Evolutionary conservation across 1,140 invertebrate genomes (phyloP).

Genomic region (Harpegnathos saltator): DNA sequence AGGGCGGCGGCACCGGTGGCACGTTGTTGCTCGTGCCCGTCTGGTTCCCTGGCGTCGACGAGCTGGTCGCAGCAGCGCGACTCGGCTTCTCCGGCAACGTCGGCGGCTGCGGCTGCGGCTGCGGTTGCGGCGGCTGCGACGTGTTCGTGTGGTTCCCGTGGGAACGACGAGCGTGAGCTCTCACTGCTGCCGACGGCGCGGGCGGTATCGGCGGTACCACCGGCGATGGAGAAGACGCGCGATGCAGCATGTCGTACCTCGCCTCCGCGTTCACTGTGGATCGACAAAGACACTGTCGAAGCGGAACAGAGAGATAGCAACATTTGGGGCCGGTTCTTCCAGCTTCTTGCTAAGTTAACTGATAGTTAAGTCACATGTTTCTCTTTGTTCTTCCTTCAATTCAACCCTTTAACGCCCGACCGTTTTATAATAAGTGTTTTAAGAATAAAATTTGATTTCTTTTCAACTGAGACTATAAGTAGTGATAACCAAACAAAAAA

Average conservation of each 20-base stretch:
- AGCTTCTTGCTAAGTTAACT: no score
- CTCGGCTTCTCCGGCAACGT: conserved; percentile 79
- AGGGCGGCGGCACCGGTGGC: conserved; percentile 81
- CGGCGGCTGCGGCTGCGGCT: conserved; percentile 71
- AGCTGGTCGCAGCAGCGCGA: conserved; percentile 60
- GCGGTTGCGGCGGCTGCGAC: conserved; percentile 60
- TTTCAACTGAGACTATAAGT: no score
- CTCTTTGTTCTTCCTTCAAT: no score
- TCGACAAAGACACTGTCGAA: neutral
- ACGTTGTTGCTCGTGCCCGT: conserved; percentile 70
- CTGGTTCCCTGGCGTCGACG: conserved; percentile 63
- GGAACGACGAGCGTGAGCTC: conserved; percentile 73
- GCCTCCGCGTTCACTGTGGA: conserved; percentile 79
- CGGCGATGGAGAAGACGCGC: conserved; percentile 80
- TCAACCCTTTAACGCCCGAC: no score
- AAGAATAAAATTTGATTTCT: no score
- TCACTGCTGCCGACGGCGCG: conserved; percentile 75
- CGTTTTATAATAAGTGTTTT: no score
- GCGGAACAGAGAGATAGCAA: neutral
- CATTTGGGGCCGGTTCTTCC: no score
- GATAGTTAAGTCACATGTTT: no score
- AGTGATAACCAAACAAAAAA: no score
- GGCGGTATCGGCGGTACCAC: conserved; percentile 75
- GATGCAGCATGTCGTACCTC: conserved; percentile 84
- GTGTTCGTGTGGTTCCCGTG: conserved; percentile 63